These are phyloP conservation scores for Drosophila navojoa DNA, from an alignment of 1,140 invertebrate genomes.

Conservation along the genomic window DNA sequence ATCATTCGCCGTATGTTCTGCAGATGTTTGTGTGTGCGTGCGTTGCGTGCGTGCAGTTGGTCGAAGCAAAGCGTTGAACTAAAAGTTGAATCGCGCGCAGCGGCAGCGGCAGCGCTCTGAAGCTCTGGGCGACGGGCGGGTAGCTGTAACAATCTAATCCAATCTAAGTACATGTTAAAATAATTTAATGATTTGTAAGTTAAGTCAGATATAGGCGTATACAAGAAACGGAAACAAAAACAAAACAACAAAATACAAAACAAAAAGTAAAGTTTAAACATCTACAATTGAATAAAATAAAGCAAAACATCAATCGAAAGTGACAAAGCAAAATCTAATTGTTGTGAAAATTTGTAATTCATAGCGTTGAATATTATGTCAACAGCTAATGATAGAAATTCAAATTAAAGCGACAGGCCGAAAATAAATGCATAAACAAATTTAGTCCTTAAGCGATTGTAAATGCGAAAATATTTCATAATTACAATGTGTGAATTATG, in stretches of 20 bases:
- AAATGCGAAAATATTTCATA: slow-evolving; percentile 75
- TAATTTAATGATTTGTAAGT: slow-evolving; percentile 81
- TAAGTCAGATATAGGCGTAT: slow-evolving; percentile 73
- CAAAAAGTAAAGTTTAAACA: slow-evolving; percentile 23
- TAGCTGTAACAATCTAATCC: slow-evolving; percentile 82
- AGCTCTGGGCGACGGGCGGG: slow-evolving; percentile 75
- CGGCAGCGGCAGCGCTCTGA: slow-evolving; percentile 55
- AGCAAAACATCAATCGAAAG: slow-evolving; percentile 47
- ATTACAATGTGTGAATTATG: slow-evolving; percentile 72
- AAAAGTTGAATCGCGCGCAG: slow-evolving; percentile 64
- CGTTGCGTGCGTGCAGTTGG: slow-evolving; percentile 35
- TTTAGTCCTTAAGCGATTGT: slow-evolving; percentile 73
- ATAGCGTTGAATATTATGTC: slow-evolving; percentile 42
- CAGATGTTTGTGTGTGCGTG: slow-evolving; percentile 17
- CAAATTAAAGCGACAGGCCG: slow-evolving; percentile 40
- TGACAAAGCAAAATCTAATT: slow-evolving; percentile 72
- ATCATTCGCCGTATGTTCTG: slow-evolving; percentile 7
- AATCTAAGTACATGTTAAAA: slow-evolving; percentile 81
- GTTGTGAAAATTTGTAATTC: slow-evolving; percentile 44
- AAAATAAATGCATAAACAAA: slow-evolving; percentile 73
- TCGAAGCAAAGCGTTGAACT: slow-evolving; percentile 68
- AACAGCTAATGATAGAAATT: slow-evolving; percentile 32
- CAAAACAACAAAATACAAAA: slow-evolving; percentile 37
- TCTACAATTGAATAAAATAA: slow-evolving; percentile 45
- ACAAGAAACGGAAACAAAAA: slow-evolving; percentile 61